Base-by-base conservation (phyloP, 2,797 vertebrate species). In the Selene dorsalis region DNA sequence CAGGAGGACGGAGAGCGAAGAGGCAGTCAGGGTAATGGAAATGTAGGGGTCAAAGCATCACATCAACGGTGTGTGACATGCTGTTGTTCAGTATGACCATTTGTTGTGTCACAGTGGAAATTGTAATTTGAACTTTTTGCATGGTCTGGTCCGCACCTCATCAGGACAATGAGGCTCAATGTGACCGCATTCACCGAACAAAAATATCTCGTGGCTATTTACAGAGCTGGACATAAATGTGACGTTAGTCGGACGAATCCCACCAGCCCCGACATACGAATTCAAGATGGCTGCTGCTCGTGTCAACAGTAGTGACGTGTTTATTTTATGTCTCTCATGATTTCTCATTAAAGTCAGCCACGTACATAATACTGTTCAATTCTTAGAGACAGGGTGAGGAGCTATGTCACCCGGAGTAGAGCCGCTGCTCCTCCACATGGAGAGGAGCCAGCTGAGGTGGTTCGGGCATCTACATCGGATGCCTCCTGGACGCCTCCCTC, bases 21-120 rank as follows among this genome's bases (percentile, higher is more conserved):
- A 75, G 77, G 45, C 67, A 62, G 72, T 0, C 0, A 58, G 62
- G 69, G 53, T 88, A 92, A 91, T 91, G 79, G 86, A 92, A 93
- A 89, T 77, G 75, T 80, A 59, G 60, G 75, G 82, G 88, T 86
- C 89, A 91, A 11, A 84, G 82, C 87, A 78, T 87, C 74, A 84
- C 73, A 78, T 70, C 61, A 61, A 43, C 30, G 67, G 47, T 47
- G 45, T 50, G 57, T 26, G 68, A 73, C 63, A 77, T 53, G 30
- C 11, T 32, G 32, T 45, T 65, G 47, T 73, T 77, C 52, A 52
- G 38, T 70, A 57, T 76, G 55, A 67, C 28, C 41, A 67, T 66
- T 20, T 39, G 32, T 66, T 24, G 41, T 53, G 45, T 69, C 57
- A 76, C 50, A 67, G 8, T 7, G 32, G n/a, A 62, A 75, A 66